Conservation (phyloP, 2,113 vertebrate genomes). For the Paradisaea rubra region DNA sequence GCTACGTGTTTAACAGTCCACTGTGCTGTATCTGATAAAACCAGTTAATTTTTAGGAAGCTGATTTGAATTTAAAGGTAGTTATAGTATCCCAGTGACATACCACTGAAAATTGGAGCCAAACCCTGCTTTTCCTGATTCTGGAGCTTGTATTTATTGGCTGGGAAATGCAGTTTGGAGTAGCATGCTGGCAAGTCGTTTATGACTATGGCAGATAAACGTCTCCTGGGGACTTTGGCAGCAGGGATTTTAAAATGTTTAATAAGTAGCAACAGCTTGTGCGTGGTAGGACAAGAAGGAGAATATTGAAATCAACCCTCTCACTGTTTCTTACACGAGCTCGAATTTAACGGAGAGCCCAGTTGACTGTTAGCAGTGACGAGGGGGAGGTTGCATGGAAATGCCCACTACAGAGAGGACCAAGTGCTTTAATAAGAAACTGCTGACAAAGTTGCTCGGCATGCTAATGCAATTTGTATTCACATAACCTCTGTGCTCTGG, state of each 20-base stretch:
- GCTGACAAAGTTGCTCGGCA: constrained; percentile 25
- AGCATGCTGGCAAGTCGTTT: constrained; percentile 50
- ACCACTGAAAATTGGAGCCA: constrained; percentile 57
- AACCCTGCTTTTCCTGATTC: constrained; percentile 22
- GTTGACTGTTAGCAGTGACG: neutral
- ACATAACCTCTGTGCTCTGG: constrained; percentile 30
- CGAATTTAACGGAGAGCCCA: neutral
- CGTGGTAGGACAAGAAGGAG: constrained; percentile 26
- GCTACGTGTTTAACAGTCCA: constrained; percentile 62
- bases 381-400: neutral
- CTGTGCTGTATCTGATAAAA: constrained; percentile 58
- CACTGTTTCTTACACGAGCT: neutral
- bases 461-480: constrained; percentile 57
- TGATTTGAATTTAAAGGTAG: constrained; percentile 55
- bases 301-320: constrained; percentile 23
- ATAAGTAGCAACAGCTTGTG: constrained; percentile 63
- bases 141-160: constrained; percentile 58
- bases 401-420: constrained; percentile 20
- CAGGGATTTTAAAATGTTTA: constrained; percentile 54
- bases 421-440: constrained; percentile 43
- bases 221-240: constrained; percentile 52
- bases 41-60: constrained; percentile 53
- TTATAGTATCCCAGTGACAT: constrained; percentile 43
- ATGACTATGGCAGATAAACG: constrained; percentile 53
- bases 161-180: constrained; percentile 44